Conservation (phyloP, 1,140 invertebrate genomes). For the Drosophila tristis region DNA sequence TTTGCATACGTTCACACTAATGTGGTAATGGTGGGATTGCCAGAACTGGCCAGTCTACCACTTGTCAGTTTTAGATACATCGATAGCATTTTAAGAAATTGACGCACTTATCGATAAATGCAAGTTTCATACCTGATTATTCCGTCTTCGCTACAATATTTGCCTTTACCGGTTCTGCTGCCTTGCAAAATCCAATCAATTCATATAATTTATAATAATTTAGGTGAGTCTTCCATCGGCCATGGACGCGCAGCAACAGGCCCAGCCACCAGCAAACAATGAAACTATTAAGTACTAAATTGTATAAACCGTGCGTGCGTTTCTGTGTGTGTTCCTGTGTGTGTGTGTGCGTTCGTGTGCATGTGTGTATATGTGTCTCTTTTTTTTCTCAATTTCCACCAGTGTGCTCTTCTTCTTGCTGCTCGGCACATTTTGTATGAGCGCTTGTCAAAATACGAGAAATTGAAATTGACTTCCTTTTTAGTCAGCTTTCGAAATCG, state of each 20-base stretch:
- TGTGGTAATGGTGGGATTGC: no score
- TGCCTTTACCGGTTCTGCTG: constrained; percentile 54
- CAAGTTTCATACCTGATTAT: constrained; percentile 40
- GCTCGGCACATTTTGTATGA: constrained; percentile 78
- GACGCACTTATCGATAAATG: constrained; percentile 28
- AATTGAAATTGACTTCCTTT: constrained; percentile 55
- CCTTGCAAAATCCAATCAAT: constrained; percentile 42
- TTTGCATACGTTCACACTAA: no score
- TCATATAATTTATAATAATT: constrained; percentile 44
- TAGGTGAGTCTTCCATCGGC: constrained; percentile 36
- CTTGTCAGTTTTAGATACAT: no score
- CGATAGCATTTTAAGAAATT: no score
- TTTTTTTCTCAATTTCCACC: constrained; percentile 74
- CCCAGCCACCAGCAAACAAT: not conserved
- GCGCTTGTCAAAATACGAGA: constrained; percentile 76
- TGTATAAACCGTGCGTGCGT: constrained; percentile 16
- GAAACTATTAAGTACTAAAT: constrained; percentile 7
- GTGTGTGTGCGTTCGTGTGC: constrained; percentile 26
- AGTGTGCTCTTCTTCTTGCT: constrained; percentile 67
- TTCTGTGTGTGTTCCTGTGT: constrained; percentile 14
- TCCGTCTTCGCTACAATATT: constrained; percentile 49
- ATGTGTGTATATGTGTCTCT: constrained; percentile 62
- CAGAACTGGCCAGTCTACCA: no score
- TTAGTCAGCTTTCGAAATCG: not conserved
- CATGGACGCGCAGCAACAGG: not conserved